These are phyloP conservation scores for Acheta domesticus DNA, from an alignment of 2,888 invertebrate species.

Conservation along the genomic window DNA sequence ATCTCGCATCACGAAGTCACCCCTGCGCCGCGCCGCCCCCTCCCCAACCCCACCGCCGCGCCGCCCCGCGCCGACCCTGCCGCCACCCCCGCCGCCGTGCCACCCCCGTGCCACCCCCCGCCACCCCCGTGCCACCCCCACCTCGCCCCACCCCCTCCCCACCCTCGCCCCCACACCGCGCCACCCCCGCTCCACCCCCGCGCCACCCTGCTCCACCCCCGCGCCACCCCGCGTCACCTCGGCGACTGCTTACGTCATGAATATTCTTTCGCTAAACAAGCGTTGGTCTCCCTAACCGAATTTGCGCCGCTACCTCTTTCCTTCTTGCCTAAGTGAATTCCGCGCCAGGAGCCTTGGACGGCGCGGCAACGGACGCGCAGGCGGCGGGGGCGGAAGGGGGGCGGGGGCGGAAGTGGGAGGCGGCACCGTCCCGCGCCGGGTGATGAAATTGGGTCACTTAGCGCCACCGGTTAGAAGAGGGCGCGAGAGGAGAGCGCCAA, in stretches of 20 bases:
- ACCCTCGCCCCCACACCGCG: no score
- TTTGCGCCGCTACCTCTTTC: neutral
- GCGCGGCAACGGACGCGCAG: no score
- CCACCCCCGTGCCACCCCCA: no score
- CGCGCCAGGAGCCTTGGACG: neutral
- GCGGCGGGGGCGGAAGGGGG: no score
- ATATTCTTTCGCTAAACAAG: constrained; percentile 3
- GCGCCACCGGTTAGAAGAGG: neutral
- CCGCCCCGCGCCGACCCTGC: no score
- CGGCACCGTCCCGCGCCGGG: neutral
- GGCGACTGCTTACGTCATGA: neutral
- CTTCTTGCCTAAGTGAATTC: constrained; percentile 18
- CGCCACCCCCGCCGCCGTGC: no score
- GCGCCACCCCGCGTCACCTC: neutral
- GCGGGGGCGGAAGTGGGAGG: no score
- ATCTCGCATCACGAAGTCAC: no score
- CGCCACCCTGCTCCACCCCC: neutral
- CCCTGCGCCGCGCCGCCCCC: no score
- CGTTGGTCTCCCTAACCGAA: neutral
- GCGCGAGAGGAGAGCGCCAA: neutral
- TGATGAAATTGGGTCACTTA: neutral
- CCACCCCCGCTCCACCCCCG: neutral
- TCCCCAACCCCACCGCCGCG: no score
- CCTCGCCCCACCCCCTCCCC: no score
- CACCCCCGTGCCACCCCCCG: no score